These are phyloP conservation scores for Drosophila teissieri DNA, from an alignment of 1,140 invertebrate species.

Conservation along the genomic window DNA sequence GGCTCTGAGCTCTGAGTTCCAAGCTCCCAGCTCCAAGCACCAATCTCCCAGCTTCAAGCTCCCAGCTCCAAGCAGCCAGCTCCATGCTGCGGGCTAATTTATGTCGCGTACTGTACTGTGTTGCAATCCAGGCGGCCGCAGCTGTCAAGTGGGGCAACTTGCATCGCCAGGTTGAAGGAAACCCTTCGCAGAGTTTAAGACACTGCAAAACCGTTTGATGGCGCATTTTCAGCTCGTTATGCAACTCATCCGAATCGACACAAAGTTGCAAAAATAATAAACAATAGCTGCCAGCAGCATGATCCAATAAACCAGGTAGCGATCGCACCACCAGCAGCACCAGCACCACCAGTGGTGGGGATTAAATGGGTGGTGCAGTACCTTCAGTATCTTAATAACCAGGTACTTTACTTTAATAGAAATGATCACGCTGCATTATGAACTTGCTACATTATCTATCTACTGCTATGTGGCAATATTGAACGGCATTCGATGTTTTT, in stretches of 20 bases:
- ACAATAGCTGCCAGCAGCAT: slow-evolving; percentile 36
- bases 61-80: neutral
- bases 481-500: no score
- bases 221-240: slow-evolving; percentile 57
- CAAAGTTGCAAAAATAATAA: slow-evolving; percentile 49
- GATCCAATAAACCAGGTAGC: slow-evolving; percentile 37
- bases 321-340: neutral
- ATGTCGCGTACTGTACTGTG: slow-evolving; percentile 5
- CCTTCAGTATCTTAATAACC: neutral
- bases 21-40: no score
- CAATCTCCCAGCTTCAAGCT: no score
- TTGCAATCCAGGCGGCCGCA: slow-evolving; percentile 20
- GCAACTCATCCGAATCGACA: slow-evolving; percentile 55
- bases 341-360: slow-evolving; percentile 19
- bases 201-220: slow-evolving; percentile 26
- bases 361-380: no score
- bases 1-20: neutral
- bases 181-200: neutral
- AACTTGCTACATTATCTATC: no score
- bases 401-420: neutral
- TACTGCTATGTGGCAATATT: no score
- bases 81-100: slow-evolving; percentile 11
- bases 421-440: no score
- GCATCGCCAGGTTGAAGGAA: slow-evolving; percentile 2
- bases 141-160: slow-evolving; percentile 14